phyloP scores from a whole-genome alignment of 2,113 vertebrate species.

The Abramis brama region DNA sequence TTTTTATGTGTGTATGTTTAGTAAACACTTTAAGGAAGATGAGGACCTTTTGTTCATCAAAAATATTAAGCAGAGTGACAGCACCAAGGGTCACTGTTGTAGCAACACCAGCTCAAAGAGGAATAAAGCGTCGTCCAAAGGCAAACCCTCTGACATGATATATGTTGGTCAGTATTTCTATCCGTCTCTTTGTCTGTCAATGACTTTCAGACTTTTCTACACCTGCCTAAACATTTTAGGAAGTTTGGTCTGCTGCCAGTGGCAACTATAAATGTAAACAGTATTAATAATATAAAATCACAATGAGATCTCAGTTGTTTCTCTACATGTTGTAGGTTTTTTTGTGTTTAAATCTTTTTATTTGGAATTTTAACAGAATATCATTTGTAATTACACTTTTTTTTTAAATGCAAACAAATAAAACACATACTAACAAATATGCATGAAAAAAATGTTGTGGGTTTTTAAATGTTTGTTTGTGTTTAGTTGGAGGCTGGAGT shows the following conservation, averaged over 20 bases:
- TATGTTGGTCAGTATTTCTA: slow-evolving; percentile 46
- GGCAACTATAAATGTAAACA: not conserved
- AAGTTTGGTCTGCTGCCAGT: not conserved
- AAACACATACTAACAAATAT: too few relatives aligned
- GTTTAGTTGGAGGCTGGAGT: slow-evolving; percentile 62
- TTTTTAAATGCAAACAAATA: too few relatives aligned
- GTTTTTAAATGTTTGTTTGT: not conserved
- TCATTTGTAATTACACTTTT: too few relatives aligned
- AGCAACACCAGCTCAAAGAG: not conserved
- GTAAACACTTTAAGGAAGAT: not conserved
- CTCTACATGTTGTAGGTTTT: not conserved
- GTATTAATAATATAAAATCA: not conserved
- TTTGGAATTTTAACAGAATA: too few relatives aligned
- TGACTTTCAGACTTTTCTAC: slow-evolving; percentile 4
- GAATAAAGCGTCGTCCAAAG: not conserved
- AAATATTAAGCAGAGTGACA: not conserved
- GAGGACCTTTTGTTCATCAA: not conserved
- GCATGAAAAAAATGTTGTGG: not conserved
- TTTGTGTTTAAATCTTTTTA: slow-evolving; percentile 21
- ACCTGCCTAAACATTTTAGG: slow-evolving; percentile 6
- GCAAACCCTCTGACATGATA: slow-evolving; percentile 30
- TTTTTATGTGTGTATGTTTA: not conserved
- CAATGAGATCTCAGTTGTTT: not conserved
- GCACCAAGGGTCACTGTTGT: not conserved
- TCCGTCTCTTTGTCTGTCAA: slow-evolving; percentile 8